Percentiles rank a stretch among this genome's conserved stretches.
Conservation (phyloP, 2,113 vertebrate genomes). For the Anolis carolinensis region DNA sequence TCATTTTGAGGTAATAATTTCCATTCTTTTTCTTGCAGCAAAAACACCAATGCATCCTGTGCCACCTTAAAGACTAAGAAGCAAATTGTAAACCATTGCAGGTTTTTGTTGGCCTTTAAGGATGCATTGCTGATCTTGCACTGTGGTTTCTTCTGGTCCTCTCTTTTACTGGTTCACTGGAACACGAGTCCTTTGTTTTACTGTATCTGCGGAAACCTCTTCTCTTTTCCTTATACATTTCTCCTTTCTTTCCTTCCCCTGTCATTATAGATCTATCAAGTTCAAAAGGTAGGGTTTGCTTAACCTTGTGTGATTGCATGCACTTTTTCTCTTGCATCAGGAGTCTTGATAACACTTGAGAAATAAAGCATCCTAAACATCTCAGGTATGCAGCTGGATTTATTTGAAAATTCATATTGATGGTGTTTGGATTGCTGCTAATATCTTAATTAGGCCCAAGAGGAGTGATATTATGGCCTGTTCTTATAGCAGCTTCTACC, state of each 20-base stretch:
- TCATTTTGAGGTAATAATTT: too few species aligned
- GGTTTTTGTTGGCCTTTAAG: background rate
- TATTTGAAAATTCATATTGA: conserved; percentile 4
- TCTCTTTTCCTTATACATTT: conserved; percentile 44
- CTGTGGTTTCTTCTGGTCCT: background rate
- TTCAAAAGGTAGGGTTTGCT: conserved; percentile 92
- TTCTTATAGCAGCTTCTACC: background rate
- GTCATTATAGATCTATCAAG: conserved; percentile 91
- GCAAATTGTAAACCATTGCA: background rate
- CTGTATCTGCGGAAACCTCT: background rate
- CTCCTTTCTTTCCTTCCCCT: conserved; percentile 50
- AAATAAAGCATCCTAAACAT: background rate
- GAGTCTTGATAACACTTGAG: conserved; percentile 13
- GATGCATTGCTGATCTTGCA: background rate
- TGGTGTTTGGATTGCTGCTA: background rate
- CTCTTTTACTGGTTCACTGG: conserved; percentile 7
- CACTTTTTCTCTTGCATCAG: background rate
- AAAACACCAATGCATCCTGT: background rate
- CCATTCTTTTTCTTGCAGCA: background rate
- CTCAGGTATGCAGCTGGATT: conserved; percentile 6
- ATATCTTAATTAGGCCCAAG: background rate
- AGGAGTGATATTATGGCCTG: background rate
- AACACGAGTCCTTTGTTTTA: conserved; percentile 4
- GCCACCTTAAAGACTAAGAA: background rate
- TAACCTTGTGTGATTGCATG: conserved; percentile 35